Evolutionary conservation across 2,888 invertebrate genomes (phyloP).

Genomic region (Coelogynopora nodosa): DNA sequence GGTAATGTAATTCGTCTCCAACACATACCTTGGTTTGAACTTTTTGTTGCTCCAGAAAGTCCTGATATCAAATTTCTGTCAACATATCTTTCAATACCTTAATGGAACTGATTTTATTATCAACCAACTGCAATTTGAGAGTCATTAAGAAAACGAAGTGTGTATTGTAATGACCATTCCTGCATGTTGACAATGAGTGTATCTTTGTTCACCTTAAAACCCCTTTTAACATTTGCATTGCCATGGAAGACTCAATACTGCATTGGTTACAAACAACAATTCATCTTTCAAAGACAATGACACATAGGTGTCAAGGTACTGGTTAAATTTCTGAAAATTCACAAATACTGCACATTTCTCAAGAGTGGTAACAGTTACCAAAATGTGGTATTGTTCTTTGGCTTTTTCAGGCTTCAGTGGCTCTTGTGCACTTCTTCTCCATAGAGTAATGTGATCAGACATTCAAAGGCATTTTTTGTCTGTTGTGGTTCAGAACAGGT

Average conservation of each 20-base stretch:
- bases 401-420: slow-evolving; percentile 3
- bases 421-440: slow-evolving; percentile 19
- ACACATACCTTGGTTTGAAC: background rate
- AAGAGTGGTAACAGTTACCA: slow-evolving; percentile 25
- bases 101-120: slow-evolving; percentile 31
- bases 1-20: too few relatives aligned
- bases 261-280: background rate
- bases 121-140: slow-evolving; percentile 19
- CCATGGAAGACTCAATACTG: slow-evolving; percentile 8
- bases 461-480: slow-evolving; percentile 1
- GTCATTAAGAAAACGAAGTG: slow-evolving; percentile 23
- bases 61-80: slow-evolving; percentile 15
- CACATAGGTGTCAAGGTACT: slow-evolving; percentile 10
- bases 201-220: slow-evolving; percentile 14
- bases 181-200: slow-evolving; percentile 31
- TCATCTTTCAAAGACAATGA: slow-evolving; percentile 28
- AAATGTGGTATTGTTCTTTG: slow-evolving; percentile 20
- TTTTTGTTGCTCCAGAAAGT: slow-evolving; percentile 14
- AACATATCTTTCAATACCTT: slow-evolving; percentile 1
- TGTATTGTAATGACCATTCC: background rate
- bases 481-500: slow-evolving; percentile 25
- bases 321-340: slow-evolving; percentile 13
- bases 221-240: slow-evolving; percentile 7
- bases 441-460: slow-evolving; percentile 20
- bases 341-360: background rate